phyloP scores from a whole-genome alignment of 2,888 invertebrate species.

The Pseudococcus jackbeardsleyi region DNA sequence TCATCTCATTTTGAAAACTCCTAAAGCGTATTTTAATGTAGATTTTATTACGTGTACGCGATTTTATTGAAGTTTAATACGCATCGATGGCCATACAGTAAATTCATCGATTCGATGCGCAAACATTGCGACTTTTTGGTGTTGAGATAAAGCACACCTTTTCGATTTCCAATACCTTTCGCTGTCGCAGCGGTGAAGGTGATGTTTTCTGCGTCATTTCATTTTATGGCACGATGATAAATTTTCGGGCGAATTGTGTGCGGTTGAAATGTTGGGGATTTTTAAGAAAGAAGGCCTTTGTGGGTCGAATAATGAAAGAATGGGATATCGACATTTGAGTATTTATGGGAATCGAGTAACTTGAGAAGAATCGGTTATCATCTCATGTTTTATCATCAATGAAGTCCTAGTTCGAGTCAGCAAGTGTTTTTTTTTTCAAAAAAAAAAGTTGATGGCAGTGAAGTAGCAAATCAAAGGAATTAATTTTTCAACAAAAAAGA shows the following conservation, averaged over 20 bases:
- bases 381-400: too few relatives aligned
- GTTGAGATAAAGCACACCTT: conserved; percentile 1
- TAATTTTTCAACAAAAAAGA: too few relatives aligned
- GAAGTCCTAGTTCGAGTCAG: too few relatives aligned
- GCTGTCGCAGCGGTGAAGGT: neutral
- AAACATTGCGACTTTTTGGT: neutral
- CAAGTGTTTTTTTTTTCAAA: too few relatives aligned
- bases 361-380: too few relatives aligned
- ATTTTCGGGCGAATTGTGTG: neutral
- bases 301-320: neutral
- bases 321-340: too few relatives aligned
- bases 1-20: neutral
- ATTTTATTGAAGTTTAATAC: conserved; percentile 29
- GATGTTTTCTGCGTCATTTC: neutral
- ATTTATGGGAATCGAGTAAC: too few relatives aligned
- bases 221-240: neutral
- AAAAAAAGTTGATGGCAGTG: too few relatives aligned
- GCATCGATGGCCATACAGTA: neutral
- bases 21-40: conserved; percentile 14
- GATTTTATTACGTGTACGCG: neutral
- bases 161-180: neutral
- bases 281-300: neutral
- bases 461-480: too few relatives aligned
- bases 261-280: neutral
- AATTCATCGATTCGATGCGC: conserved; percentile 2